Base-by-base conservation (phyloP, 2,888 invertebrate genomes). In the Heliconius hortense region DNA sequence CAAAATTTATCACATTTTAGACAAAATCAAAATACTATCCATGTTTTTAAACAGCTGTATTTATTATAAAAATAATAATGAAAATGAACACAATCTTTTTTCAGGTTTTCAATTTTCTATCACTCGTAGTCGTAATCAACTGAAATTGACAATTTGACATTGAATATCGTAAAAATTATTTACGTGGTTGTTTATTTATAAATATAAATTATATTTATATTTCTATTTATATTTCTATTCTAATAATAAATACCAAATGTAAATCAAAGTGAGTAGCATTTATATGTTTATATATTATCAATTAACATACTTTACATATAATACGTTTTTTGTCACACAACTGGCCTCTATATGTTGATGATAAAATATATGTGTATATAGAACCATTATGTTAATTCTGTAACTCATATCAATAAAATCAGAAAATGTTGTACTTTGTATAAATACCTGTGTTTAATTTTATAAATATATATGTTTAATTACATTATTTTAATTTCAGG, bases 141-240 rank as follows among this genome's bases (percentile, higher is more conserved):
- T 39, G 4, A 48, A 53, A 68, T 59, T 24, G 24, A 59, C 13
- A 59, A 56, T 28, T 48, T 69, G 56, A 28, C 69, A 69, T 48
- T 69, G 48, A 21, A n/a, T 18, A 48, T 26, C 68, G 4, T 28
- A 0, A 68, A 56, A 69, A 56, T 21, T 15, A 24, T 56, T 28
- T 69, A 69, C 69, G 69, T 69, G 69, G 69, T 56, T 56, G 56
- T 35, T 56, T 31, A 56, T 56, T n/a, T 31, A 39, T 56, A 56
- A 60, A 56, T 28, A 68, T 28, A 21, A 53, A 0, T n/a, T 13
- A 28, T 31, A 63, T 11, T 31, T n/a, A n/a, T n/a, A n/a, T n/a
- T n/a, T n/a, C n/a, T n/a, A n/a, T n/a, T n/a, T n/a, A n/a, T n/a
- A n/a, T n/a, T 48, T 48, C 15, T n/a, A 8, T 24, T 43, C 26